Evolutionary conservation across 2,797 vertebrate genomes (phyloP).

Genomic region (Ptychadena robeensis): DNA sequence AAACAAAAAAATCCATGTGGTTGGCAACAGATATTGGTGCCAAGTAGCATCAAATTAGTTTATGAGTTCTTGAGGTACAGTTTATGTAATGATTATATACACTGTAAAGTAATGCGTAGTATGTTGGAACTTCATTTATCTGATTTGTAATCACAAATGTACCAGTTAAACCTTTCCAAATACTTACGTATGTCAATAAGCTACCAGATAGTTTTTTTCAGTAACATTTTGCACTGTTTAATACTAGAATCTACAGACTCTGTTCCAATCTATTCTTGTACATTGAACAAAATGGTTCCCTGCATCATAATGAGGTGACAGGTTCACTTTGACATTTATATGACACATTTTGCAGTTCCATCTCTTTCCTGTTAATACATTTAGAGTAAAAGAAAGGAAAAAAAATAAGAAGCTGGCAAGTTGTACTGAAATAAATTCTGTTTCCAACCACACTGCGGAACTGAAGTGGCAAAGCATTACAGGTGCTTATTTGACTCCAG

Average conservation of each 20-base stretch:
- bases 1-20: too few species aligned
- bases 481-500: slow-evolving; percentile 63
- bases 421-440: slow-evolving; percentile 28
- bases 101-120: too few species aligned
- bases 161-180: too few species aligned
- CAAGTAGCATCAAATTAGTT: too few species aligned
- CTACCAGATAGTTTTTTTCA: too few species aligned
- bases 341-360: slow-evolving; percentile 30
- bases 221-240: neutral
- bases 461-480: slow-evolving; percentile 53
- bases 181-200: too few species aligned
- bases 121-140: too few species aligned
- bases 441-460: slow-evolving; percentile 59
- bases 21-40: too few species aligned
- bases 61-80: too few species aligned
- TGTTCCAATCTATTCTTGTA: neutral
- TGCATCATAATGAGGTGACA: neutral
- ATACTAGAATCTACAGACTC: neutral
- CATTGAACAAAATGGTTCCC: neutral
- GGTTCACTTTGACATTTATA: slow-evolving; percentile 14
- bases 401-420: slow-evolving; percentile 27
- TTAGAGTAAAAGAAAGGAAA: slow-evolving; percentile 33
- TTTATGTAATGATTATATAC: too few species aligned
- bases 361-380: slow-evolving; percentile 43
- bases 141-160: too few species aligned